Evolutionary conservation across 2,888 invertebrate genomes (phyloP).

Genomic region (Capitulum mitella): DNA sequence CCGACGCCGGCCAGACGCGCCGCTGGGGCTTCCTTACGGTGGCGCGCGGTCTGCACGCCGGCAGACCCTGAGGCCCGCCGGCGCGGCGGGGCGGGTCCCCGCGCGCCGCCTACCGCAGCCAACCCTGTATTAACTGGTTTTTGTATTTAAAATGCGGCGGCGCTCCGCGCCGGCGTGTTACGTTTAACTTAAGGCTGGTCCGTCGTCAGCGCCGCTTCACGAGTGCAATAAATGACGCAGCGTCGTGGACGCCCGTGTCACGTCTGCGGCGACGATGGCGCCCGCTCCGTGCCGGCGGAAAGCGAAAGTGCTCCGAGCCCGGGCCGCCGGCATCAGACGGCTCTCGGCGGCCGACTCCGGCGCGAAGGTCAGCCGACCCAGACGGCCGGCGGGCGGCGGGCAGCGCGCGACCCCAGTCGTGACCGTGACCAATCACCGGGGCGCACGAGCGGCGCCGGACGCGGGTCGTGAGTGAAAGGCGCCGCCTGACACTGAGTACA

Average conservation of each 20-base stretch:
- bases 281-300: too few relatives aligned
- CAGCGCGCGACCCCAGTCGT: background rate
- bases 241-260: too few relatives aligned
- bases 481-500: background rate
- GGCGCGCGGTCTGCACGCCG: background rate
- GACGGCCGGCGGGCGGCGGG: background rate
- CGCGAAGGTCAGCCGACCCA: too few relatives aligned
- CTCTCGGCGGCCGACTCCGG: too few relatives aligned
- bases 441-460: background rate
- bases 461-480: constrained; percentile 6
- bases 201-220: background rate
- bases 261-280: too few relatives aligned
- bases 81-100: too few relatives aligned
- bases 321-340: too few relatives aligned
- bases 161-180: background rate
- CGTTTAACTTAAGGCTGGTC: background rate
- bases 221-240: background rate
- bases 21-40: background rate
- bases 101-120: too few relatives aligned
- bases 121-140: too few relatives aligned
- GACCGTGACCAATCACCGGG: background rate
- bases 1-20: background rate
- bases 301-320: too few relatives aligned
- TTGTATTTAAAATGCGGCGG: background rate
- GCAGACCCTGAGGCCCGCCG: background rate